Evolutionary conservation across 35 echinoderm and acorn worm genomes (phyloP).

Genomic region (Heliocidaris erythrogramma): DNA sequence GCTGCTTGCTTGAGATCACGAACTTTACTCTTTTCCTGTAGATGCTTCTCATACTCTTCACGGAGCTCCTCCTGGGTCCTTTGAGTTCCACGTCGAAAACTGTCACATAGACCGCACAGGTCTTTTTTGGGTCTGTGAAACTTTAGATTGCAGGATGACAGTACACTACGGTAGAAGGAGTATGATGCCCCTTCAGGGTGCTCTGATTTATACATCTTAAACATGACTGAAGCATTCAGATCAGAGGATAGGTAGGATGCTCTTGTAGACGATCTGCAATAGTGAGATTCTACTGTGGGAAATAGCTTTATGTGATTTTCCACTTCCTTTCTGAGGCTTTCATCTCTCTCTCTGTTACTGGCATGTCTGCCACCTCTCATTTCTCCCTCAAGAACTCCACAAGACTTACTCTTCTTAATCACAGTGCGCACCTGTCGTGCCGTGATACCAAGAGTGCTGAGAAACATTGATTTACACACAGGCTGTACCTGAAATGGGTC

Average conservation of each 20-base stretch:
- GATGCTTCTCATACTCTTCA: constrained; percentile 38
- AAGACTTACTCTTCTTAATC: no score
- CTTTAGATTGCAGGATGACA: constrained; percentile 52
- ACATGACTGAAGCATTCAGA: constrained; percentile 45
- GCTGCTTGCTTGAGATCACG: constrained; percentile 49
- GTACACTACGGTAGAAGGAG: background rate
- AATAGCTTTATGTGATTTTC: no score
- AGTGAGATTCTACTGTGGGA: constrained; percentile 48
- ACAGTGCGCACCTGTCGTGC: no score
- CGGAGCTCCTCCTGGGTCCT: background rate
- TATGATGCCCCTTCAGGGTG: constrained; percentile 41
- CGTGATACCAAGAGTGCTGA: no score
- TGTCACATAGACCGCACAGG: constrained; percentile 64
- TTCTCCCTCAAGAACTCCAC: no score
- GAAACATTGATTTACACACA: no score
- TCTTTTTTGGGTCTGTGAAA: constrained; percentile 76
- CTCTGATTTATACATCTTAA: constrained; percentile 46
- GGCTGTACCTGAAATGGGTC: no score
- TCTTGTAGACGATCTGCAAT: constrained; percentile 36
- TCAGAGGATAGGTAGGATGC: constrained; percentile 47
- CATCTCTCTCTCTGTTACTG: no score
- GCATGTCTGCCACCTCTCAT: no score
- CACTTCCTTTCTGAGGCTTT: no score
- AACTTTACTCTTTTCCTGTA: constrained; percentile 62
- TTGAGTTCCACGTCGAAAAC: background rate